A percentile compares a stretch with the other conserved stretches of the same genome.
phyloP scores from a whole-genome alignment of 2,888 invertebrate species.

The Aporophyla nigra region DNA sequence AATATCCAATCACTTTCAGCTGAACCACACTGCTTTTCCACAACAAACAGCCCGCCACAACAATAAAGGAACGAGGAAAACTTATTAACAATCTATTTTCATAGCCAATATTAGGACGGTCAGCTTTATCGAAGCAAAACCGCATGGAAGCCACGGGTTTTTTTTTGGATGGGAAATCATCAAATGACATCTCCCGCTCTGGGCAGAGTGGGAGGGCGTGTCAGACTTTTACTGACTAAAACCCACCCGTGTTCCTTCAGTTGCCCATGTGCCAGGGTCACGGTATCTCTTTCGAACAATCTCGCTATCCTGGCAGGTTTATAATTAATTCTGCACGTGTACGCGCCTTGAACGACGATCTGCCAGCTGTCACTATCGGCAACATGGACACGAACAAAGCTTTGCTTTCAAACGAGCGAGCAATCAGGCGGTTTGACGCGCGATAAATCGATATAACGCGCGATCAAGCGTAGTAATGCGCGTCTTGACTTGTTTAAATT shows the following conservation, averaged over 20 bases:
- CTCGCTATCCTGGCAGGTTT: no score
- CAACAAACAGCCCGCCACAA: not conserved
- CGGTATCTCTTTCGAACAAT: no score
- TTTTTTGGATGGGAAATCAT: no score
- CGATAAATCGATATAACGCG: not conserved
- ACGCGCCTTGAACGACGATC: conserved; percentile 8
- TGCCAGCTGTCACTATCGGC: conserved; percentile 23
- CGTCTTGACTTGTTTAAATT: not conserved
- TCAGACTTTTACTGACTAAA: no score
- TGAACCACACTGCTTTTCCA: not conserved
- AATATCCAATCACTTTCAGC: not conserved
- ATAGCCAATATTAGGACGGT: conserved; percentile 19
- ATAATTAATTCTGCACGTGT: conserved; percentile 41
- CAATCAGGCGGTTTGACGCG: not conserved
- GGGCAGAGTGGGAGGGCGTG: no score
- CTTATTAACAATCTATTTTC: conserved; percentile 35
- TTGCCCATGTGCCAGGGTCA: no score
- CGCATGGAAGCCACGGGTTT: conserved; percentile 1
- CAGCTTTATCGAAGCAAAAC: conserved; percentile 20
- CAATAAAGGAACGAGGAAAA: conserved; percentile 1
- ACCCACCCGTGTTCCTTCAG: no score
- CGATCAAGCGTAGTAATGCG: not conserved
- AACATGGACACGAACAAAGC: conserved; percentile 6
- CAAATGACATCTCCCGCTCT: no score
- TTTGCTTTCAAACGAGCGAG: not conserved